Percentiles rank a stretch among this genome's conserved stretches.
These are phyloP conservation scores for Alethe castanea DNA, from an alignment of 2,113 vertebrate species.

Conservation along the genomic window DNA sequence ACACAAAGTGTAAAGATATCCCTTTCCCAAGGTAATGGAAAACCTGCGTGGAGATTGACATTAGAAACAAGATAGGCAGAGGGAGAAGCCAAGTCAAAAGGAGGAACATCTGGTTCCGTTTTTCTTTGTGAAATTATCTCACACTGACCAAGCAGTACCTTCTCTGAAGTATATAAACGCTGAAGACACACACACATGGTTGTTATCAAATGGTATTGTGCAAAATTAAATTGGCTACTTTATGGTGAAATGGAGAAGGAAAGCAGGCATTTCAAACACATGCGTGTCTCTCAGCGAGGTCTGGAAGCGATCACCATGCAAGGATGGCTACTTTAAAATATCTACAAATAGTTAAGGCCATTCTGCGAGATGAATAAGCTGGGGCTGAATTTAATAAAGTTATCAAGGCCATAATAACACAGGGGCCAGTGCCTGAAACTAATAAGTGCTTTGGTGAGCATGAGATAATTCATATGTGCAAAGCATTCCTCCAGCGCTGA, in stretches of 20 bases:
- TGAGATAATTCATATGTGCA: conserved; percentile 70
- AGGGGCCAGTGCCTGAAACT: conserved; percentile 67
- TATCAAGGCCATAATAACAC: conserved; percentile 70
- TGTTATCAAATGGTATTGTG: conserved; percentile 80
- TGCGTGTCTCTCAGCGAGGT: conserved; percentile 69
- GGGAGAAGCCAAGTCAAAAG: conserved; percentile 64
- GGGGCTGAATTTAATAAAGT: conserved; percentile 74
- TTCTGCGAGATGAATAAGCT: conserved; percentile 56
- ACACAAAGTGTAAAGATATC: conserved; percentile 31
- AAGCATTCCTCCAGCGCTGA: conserved; percentile 44
- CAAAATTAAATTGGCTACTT: conserved; percentile 82
- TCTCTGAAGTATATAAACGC: conserved; percentile 76
- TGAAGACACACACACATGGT: conserved; percentile 79
- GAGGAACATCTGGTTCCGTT: conserved; percentile 76
- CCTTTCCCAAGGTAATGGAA: conserved; percentile 60
- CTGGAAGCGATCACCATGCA: conserved; percentile 67
- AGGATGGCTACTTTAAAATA: conserved; percentile 77
- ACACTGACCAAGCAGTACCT: conserved; percentile 78
- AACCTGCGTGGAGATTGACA: conserved; percentile 56
- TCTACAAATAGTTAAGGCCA: conserved; percentile 65
- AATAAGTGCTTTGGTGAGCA: conserved; percentile 69
- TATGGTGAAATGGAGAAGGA: conserved; percentile 75
- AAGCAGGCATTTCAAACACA: conserved; percentile 75
- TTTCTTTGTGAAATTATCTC: conserved; percentile 78
- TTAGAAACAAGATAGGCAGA: conserved; percentile 44